Base-by-base conservation (phyloP, 2,888 invertebrate genomes). In the Periphyllus acericola region DNA sequence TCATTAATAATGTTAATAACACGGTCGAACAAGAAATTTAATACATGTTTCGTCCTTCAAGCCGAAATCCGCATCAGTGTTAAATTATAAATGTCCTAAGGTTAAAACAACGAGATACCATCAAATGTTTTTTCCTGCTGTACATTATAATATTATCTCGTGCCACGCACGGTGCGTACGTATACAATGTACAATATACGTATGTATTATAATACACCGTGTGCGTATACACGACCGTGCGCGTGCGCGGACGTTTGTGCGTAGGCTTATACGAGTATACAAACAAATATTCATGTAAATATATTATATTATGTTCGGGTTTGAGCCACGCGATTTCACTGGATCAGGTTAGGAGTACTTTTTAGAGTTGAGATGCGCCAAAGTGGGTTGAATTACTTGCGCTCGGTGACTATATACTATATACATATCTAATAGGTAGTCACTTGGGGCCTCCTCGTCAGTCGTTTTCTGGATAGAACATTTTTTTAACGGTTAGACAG, bases 51-150 rank as follows among this genome's bases (percentile, higher is more conserved):
- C 78, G 78, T 78, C 79, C 79, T 86, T 86, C 85, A 52, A 68
- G 52, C 78, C 76, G 85, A 85, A 78, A 85, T 85, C 85, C 85
- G 78, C 76, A 68, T 85, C 68, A 14, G 85, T 34, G 76, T 66
- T 76, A n/a, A 68, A 85, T 78, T 68, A 78, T 66, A 78, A 78
- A 76, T 52, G 76, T 78, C 76, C 78, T 78, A 34, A 78, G 85
- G 85, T 85, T 85, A 84, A n/a, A 79, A 74, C 60, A 75, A 68
- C 66, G 46, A 76, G 68, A 78, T 85, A 78, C 66, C 46, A 78
- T 85, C 85, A 32, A 3, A 60, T 36, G 32, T 60, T 36, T 71
- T 74, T 83, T 60, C 36, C 29, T 29, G 19, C 21, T 11, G 3
- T 83, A 72, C 72, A 72, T 72, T 52, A 72, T 72, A 72, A 72